Percentiles rank a stretch among this genome's conserved stretches.
These are phyloP conservation scores for Dolichotis patagonum DNA, from an alignment of 2,113 vertebrate species.

Conservation along the genomic window DNA sequence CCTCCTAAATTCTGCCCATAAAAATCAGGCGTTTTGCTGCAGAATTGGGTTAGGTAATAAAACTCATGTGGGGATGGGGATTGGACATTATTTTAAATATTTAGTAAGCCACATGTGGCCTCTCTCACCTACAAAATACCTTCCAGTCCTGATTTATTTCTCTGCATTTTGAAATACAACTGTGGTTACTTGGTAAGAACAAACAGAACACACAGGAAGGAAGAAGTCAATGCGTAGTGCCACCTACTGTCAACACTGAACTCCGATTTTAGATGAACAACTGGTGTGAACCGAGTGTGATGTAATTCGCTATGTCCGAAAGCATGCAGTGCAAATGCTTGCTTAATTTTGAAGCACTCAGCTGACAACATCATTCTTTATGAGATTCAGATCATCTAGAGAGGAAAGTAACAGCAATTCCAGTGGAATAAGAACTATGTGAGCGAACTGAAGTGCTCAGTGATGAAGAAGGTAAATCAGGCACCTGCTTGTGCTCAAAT, in stretches of 20 bases:
- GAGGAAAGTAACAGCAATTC: background rate
- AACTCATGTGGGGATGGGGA: background rate
- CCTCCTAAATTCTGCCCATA: background rate
- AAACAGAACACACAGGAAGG: background rate
- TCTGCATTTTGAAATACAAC: background rate
- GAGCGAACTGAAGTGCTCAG: background rate
- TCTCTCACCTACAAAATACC: background rate
- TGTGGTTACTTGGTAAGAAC: background rate
- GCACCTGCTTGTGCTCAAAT: background rate
- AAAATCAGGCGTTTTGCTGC: background rate
- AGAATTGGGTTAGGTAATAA: background rate
- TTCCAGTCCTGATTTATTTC: background rate
- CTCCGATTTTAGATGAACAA: slow-evolving; percentile 3
- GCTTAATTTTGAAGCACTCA: background rate
- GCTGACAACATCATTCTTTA: background rate
- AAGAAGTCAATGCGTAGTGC: slow-evolving; percentile 43
- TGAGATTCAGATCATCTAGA: background rate
- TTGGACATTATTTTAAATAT: background rate
- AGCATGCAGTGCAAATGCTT: background rate
- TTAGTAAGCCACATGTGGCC: background rate
- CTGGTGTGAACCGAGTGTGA: background rate
- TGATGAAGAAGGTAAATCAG: background rate
- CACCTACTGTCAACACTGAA: slow-evolving; percentile 36
- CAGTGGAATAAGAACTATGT: background rate
- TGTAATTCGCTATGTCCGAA: background rate